Evolutionary conservation across 2,113 vertebrate species (phyloP).

Genomic region (Grus americana): DNA sequence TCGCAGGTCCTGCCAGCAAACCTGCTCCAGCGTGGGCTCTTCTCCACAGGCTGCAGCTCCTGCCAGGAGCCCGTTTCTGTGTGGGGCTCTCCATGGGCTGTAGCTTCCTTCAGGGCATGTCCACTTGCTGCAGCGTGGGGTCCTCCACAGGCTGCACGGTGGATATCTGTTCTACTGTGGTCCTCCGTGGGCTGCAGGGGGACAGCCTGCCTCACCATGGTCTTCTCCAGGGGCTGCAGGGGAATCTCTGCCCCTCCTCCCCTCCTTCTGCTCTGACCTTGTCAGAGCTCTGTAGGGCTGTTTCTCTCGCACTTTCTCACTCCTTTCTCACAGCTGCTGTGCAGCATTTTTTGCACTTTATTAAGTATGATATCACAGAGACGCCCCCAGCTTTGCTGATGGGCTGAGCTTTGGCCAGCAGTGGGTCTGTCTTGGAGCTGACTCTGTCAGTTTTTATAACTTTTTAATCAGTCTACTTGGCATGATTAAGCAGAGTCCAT

Average conservation of each 20-base stretch:
- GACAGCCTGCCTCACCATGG: not conserved
- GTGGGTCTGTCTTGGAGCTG: not conserved
- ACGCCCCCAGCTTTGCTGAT: not conserved
- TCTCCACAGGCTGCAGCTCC: not conserved
- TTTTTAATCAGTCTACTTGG: not conserved
- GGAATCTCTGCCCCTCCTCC: not conserved
- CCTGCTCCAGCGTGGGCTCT: not conserved
- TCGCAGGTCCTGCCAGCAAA: not conserved
- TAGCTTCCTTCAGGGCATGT: not conserved
- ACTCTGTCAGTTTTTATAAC: not conserved
- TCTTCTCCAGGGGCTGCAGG: not conserved
- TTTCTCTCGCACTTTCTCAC: not conserved
- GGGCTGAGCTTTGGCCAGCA: not conserved
- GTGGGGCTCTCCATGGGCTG: not conserved
- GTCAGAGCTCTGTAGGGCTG: not conserved
- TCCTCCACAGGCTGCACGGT: not conserved
- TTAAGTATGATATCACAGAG: rapidly evolving
- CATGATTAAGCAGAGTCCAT: not conserved
- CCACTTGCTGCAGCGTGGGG: not conserved
- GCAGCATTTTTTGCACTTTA: not conserved
- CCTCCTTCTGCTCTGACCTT: not conserved
- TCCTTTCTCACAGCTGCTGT: not conserved
- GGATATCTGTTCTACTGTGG: not conserved
- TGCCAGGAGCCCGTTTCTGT: not conserved
- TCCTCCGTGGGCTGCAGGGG: not conserved